Conservation (phyloP, 2,113 vertebrate genomes). For the Hydrochoerus hydrochaeris region DNA sequence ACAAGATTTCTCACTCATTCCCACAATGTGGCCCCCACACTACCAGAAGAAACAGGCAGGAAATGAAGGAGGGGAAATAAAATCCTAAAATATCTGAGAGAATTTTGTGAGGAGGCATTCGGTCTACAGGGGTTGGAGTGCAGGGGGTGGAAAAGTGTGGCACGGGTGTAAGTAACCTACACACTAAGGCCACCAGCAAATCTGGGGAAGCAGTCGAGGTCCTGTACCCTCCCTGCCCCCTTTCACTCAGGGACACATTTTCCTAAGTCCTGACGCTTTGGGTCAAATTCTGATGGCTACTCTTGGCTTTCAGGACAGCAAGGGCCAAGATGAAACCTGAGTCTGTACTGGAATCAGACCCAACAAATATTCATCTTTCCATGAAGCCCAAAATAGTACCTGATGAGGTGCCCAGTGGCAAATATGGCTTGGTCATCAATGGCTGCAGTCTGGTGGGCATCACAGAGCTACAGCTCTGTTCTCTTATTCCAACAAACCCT, state of each 20-base stretch:
- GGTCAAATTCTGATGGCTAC: background rate
- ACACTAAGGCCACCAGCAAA: background rate
- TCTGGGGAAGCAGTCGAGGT: background rate
- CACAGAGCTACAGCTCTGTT: slow-evolving; percentile 85
- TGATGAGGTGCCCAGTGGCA: slow-evolving; percentile 91
- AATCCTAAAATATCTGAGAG: slow-evolving; percentile 17
- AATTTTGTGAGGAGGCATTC: slow-evolving; percentile 12
- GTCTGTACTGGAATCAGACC: slow-evolving; percentile 82
- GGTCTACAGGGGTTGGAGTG: background rate
- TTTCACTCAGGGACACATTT: background rate
- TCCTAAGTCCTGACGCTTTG: background rate
- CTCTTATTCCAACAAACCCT: slow-evolving; percentile 69
- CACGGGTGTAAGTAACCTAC: background rate
- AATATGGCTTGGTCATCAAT: slow-evolving; percentile 93
- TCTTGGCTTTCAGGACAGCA: slow-evolving; percentile 87
- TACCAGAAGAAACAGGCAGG: slow-evolving; percentile 28
- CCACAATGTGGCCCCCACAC: background rate
- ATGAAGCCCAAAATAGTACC: slow-evolving; percentile 83
- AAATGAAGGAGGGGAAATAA: background rate
- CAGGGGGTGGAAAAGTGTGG: background rate
- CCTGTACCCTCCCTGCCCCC: background rate
- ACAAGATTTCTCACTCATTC: background rate
- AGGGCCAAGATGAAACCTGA: slow-evolving; percentile 90
- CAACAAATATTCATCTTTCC: slow-evolving; percentile 82
- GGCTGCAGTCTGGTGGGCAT: slow-evolving; percentile 94